Conservation (phyloP, 2,113 vertebrate genomes). For the Embiotoca jacksoni region DNA sequence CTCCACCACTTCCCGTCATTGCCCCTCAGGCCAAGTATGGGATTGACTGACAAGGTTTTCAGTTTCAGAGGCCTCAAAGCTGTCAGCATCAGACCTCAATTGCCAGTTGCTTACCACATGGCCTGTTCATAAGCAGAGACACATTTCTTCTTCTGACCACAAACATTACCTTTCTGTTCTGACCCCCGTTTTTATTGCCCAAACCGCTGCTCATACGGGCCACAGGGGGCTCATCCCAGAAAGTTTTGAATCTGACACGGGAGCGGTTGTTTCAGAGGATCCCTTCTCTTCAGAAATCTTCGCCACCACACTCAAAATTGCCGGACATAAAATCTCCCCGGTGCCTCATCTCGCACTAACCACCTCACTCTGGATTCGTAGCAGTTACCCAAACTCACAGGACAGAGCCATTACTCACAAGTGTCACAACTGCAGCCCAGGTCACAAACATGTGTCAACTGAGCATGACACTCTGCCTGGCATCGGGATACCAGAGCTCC, state of each 20-base stretch:
- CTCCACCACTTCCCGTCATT: constrained; percentile 36
- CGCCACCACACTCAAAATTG: constrained; percentile 31
- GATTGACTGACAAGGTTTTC: constrained; percentile 72
- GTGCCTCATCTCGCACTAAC: constrained; percentile 29
- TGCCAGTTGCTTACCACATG: constrained; percentile 60
- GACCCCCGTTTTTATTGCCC: constrained; percentile 46
- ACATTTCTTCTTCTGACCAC: constrained; percentile 49
- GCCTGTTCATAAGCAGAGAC: constrained; percentile 42
- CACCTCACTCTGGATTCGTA: constrained; percentile 29
- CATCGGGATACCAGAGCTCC: constrained; percentile 54
- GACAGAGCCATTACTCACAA: constrained; percentile 62
- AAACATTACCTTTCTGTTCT: constrained; percentile 50
- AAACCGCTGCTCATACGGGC: constrained; percentile 35
- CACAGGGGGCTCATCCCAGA: constrained; percentile 57
- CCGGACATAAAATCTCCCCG: constrained; percentile 25
- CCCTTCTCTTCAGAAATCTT: constrained; percentile 30
- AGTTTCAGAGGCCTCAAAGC: constrained; percentile 71
- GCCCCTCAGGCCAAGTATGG: constrained; percentile 45
- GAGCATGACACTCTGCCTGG: constrained; percentile 57
- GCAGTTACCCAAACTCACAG: constrained; percentile 36
- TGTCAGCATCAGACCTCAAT: constrained; percentile 66
- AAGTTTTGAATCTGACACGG: constrained; percentile 54
- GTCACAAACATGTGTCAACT: constrained; percentile 63
- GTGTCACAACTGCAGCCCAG: constrained; percentile 62
- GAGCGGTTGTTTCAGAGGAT: constrained; percentile 62